Base-by-base conservation (phyloP, 2,113 vertebrate species). In the Cinclus cinclus region DNA sequence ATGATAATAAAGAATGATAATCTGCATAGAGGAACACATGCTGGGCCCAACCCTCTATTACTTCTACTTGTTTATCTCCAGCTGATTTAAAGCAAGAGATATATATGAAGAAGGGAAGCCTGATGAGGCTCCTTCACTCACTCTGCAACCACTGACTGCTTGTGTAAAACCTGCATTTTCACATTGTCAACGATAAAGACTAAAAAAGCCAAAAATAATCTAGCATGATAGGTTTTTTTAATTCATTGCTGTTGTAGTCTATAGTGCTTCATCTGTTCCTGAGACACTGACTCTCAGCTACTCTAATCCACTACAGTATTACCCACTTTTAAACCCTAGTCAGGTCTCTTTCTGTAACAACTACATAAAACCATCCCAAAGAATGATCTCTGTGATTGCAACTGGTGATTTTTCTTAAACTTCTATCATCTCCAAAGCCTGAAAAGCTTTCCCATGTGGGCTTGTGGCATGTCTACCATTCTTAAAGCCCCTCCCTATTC, bases 21-120 rank as follows among this genome's bases (percentile, higher is more conserved):
- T 87, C 80, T 91, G 46, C 86, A 89, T 21, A 69, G 64, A 77
- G 30, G 83, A 94, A 84, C 68, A 89, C 88, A 94, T 83, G 93
- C 93, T 94, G 90, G 79, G 85, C 30, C 64, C 76, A 92, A 80
- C 73, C n/a, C 55, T 83, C 78, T 77, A 86, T 90, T 80, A 80
- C 75, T 94, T 95, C 83, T 71, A 80, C 76, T 90, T 94, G 87
- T 94, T 94, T 94, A 87, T 50, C 79, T 95, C 92, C 88, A 95
- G 67, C 88, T 93, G 94, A 92, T 87, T 90, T 92, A 94, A 89
- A 94, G 65, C 69, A 83, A 60, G 87, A 90, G 68, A 55, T 75
- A 58, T 4, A 89, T 19, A 76, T 37, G 62, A 80, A 95, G 62
- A 96, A 93, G 37, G 37, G 73, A 94, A 87, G 86, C 25, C 59